Conservation (phyloP, 1,140 invertebrate species). For the Aphaenogaster floridana region DNA sequence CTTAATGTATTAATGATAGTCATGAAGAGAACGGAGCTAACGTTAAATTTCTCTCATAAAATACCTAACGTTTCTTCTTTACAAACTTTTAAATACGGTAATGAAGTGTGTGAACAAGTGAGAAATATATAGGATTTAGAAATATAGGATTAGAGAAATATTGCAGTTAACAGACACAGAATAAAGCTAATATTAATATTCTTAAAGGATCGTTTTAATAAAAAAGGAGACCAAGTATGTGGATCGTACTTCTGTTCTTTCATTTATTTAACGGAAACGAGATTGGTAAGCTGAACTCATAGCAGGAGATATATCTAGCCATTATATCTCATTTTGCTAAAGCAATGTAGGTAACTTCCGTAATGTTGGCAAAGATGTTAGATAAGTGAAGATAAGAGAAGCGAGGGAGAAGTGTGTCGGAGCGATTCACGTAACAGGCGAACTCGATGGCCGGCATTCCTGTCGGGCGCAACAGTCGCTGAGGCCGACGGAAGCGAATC, state of each 20-base stretch:
- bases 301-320: background rate
- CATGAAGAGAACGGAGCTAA: background rate
- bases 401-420: conserved; percentile 20
- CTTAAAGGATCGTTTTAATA: background rate
- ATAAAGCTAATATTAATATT: background rate
- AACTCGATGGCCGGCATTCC: conserved; percentile 63
- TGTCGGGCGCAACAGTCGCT: conserved; percentile 61
- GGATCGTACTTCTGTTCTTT: background rate
- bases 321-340: conserved; percentile 30
- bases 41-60: conserved; percentile 9
- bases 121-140: background rate
- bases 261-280: conserved; percentile 29
- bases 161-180: background rate
- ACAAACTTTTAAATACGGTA: background rate
- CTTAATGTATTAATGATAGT: background rate
- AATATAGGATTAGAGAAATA: background rate
- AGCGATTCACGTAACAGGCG: conserved; percentile 50
- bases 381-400: conserved; percentile 44
- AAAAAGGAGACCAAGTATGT: background rate
- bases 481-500: conserved; percentile 75
- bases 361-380: conserved; percentile 23
- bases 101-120: too few relatives aligned
- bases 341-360: conserved; percentile 2
- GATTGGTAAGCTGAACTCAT: background rate
- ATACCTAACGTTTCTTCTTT: background rate